phyloP scores from a whole-genome alignment of 1,140 invertebrate genomes.

The Penaeus chinensis region DNA sequence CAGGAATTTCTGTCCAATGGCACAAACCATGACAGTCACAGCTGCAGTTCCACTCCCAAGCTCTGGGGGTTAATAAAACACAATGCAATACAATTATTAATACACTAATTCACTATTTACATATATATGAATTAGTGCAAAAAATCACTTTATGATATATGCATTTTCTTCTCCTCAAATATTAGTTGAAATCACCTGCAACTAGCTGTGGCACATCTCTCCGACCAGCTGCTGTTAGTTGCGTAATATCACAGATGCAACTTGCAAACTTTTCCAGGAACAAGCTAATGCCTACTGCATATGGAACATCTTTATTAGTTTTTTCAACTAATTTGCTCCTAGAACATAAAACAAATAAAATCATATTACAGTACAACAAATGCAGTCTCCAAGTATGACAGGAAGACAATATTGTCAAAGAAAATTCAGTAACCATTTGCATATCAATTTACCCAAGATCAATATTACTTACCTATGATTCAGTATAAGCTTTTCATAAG shows the following conservation, averaged over 20 bases:
- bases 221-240: constrained; percentile 30
- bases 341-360: neutral
- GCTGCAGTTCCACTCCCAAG: constrained; percentile 44
- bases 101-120: neutral
- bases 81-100: neutral
- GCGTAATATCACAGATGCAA: constrained; percentile 24
- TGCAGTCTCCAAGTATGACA: neutral
- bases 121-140: neutral
- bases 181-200: neutral
- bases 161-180: neutral
- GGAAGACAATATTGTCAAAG: neutral
- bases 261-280: constrained; percentile 49
- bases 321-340: constrained; percentile 36
- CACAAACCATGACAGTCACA: constrained; percentile 48
- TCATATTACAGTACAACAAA: neutral
- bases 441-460: neutral
- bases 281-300: constrained; percentile 47
- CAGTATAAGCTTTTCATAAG: constrained; percentile 44
- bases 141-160: neutral
- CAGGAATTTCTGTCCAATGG: constrained; percentile 49
- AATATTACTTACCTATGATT: constrained; percentile 36
- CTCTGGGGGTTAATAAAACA: neutral
- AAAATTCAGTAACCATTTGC: neutral
- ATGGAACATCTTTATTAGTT: constrained; percentile 33
- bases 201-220: constrained; percentile 29